Conservation (phyloP, 1,140 invertebrate genomes). For the Drosophila guanche region DNA sequence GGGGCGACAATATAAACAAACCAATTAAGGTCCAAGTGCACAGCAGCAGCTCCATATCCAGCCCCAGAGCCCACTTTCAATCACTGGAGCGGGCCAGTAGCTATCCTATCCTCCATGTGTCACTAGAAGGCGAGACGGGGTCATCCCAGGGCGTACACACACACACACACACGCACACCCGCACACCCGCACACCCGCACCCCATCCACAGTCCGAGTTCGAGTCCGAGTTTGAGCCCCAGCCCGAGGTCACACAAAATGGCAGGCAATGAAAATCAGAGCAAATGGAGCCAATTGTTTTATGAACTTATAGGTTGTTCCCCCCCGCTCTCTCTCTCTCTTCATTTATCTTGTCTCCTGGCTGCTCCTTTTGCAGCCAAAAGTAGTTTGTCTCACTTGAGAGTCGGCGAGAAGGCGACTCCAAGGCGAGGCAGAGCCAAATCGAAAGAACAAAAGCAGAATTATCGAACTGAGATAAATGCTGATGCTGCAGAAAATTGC, state of each 20-base stretch:
- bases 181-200: no score
- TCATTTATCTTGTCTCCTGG: slow-evolving; percentile 17
- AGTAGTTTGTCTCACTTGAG: slow-evolving; percentile 42
- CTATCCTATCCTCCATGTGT: slow-evolving; percentile 26
- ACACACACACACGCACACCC: no score
- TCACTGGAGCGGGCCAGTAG: slow-evolving; percentile 27
- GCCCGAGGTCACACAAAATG: slow-evolving; percentile 67
- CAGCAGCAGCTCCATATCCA: slow-evolving; percentile 22
- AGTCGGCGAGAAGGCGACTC: slow-evolving; percentile 3
- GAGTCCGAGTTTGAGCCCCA: neutral
- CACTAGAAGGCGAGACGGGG: neutral
- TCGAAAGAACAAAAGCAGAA: slow-evolving; percentile 24
- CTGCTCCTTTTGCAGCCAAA: slow-evolving; percentile 10
- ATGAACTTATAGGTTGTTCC: slow-evolving; percentile 75
- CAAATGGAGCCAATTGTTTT: slow-evolving; percentile 82
- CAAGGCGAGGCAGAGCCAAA: neutral
- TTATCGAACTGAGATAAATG: slow-evolving; percentile 57
- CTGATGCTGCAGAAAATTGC: slow-evolving; percentile 66
- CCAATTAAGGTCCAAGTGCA: slow-evolving; percentile 74
- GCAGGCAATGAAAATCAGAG: slow-evolving; percentile 81
- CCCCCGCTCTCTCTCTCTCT: neutral
- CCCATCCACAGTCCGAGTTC: no score
- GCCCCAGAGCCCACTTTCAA: neutral
- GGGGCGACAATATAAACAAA: slow-evolving; percentile 80
- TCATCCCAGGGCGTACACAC: no score